phyloP scores from a whole-genome alignment of 2,888 invertebrate genomes.

The Hypercompe scribonia region DNA sequence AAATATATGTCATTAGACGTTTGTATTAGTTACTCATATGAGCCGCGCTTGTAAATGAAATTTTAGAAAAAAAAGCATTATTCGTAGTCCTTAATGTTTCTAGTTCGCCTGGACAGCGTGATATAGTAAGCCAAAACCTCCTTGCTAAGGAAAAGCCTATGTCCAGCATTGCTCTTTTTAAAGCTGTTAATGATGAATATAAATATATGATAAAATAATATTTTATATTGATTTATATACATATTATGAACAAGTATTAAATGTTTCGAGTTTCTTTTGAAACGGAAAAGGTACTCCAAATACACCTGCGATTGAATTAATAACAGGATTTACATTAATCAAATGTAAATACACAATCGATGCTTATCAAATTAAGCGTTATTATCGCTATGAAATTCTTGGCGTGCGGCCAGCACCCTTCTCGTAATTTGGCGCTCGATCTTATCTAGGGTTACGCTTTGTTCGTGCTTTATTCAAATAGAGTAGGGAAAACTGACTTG shows the following conservation, averaged over 20 bases:
- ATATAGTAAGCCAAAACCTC: no score
- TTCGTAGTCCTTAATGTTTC: no score
- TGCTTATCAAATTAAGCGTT: slow-evolving; percentile 41
- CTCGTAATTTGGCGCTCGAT: slow-evolving; percentile 44
- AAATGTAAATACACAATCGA: slow-evolving; percentile 39
- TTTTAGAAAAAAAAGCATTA: no score
- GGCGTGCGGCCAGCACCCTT: slow-evolving; percentile 32
- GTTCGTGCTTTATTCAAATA: slow-evolving; percentile 28
- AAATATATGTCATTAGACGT: no score
- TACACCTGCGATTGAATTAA: slow-evolving; percentile 8
- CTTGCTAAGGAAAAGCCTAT: no score
- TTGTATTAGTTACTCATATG: no score
- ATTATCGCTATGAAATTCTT: slow-evolving; percentile 27
- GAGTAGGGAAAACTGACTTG: not conserved
- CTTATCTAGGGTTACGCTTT: slow-evolving; percentile 43
- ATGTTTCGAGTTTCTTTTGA: not conserved
- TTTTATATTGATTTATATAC: no score
- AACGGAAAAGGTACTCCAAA: not conserved
- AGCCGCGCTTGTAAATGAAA: no score
- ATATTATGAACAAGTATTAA: not conserved
- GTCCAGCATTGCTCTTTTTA: no score
- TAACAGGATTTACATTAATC: slow-evolving; percentile 34
- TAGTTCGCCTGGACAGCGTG: no score
- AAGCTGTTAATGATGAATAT: no score
- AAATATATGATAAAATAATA: no score